Conservation (phyloP, 2,113 vertebrate species). For the Rhombomys opimus region DNA sequence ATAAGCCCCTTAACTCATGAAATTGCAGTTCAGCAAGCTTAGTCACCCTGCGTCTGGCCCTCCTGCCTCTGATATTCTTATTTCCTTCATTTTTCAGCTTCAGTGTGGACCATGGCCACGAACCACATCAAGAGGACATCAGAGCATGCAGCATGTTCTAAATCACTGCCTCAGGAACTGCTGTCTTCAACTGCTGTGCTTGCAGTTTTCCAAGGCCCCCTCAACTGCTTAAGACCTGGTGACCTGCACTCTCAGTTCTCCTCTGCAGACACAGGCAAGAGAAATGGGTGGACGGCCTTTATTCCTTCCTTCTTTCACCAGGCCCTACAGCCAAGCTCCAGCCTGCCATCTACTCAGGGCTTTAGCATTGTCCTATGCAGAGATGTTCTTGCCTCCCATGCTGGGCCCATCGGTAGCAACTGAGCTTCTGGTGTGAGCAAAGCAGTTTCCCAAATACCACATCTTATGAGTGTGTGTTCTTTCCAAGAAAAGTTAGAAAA, state of each 20-base stretch:
- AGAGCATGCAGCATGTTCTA: not conserved
- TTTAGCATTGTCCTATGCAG: not conserved
- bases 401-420: not conserved
- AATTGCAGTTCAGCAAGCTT: not conserved
- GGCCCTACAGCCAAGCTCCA: not conserved
- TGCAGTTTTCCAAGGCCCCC: not conserved
- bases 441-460: not conserved
- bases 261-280: not conserved
- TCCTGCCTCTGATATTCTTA: not conserved
- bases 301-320: not conserved
- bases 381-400: not conserved
- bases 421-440: slow-evolving; percentile 26
- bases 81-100: not conserved
- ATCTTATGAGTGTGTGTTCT: not conserved
- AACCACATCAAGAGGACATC: not conserved
- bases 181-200: not conserved
- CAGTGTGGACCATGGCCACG: too few species aligned
- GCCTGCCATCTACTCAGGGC: not conserved
- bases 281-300: not conserved
- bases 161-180: not conserved
- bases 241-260: not conserved
- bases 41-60: not conserved
- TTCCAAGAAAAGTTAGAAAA: not conserved
- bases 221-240: not conserved
- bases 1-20: not conserved